phyloP scores from a whole-genome alignment of 2,797 vertebrate genomes.

The Dallia pectoralis region DNA sequence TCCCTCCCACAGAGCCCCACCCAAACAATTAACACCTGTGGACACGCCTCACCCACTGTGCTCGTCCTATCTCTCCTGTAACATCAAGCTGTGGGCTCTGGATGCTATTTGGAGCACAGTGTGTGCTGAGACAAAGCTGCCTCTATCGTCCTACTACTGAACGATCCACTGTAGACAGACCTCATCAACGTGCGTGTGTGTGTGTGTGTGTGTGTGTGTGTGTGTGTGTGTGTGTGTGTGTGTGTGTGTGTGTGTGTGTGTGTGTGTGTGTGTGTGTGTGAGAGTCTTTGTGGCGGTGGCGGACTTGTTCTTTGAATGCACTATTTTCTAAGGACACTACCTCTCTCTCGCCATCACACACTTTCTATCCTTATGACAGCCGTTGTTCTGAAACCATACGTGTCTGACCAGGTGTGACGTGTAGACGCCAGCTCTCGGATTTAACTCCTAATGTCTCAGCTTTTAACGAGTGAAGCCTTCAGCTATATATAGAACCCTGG shows the following conservation, averaged over 20 bases:
- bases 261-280: no score
- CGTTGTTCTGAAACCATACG: conserved; percentile 63
- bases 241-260: no score
- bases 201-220: conserved; percentile 22
- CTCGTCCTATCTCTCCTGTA: conserved; percentile 14
- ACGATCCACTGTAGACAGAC: conserved; percentile 42
- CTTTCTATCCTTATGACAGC: conserved; percentile 52
- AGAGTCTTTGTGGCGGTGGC: conserved; percentile 18
- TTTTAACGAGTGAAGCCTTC: conserved; percentile 60
- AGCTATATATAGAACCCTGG: conserved; percentile 63
- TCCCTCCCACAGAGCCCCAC: neutral
- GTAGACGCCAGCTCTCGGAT: conserved; percentile 61
- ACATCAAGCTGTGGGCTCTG: conserved; percentile 16
- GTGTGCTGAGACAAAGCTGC: conserved; percentile 51
- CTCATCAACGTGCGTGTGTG: no score
- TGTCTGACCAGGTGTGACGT: conserved; percentile 57
- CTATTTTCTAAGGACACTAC: conserved; percentile 18
- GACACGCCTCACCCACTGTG: neutral
- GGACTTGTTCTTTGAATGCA: conserved; percentile 24
- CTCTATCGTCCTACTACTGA: conserved; percentile 55
- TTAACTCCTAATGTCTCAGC: conserved; percentile 54
- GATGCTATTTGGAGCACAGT: conserved; percentile 41
- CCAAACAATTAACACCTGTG: conserved; percentile 6
- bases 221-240: no score
- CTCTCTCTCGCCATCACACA: conserved; percentile 20